Percentiles rank a stretch among this genome's conserved stretches.
Conservation (phyloP, 1,140 invertebrate genomes). For the Cephus cinctus region DNA sequence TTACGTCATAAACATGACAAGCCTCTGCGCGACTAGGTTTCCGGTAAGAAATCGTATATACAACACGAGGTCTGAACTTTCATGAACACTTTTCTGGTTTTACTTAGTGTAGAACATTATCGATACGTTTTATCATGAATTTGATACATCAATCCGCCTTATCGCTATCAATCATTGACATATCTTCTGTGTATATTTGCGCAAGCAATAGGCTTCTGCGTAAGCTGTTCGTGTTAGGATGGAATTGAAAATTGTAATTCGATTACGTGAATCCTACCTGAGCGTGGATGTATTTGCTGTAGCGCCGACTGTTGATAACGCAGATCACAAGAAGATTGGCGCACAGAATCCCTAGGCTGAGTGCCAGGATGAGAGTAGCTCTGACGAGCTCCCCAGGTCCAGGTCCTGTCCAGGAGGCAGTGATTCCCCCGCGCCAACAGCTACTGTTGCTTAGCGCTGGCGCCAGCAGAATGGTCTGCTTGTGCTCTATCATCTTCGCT, state of each 20-base stretch:
- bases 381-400: conserved; percentile 70
- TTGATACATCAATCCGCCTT: no score
- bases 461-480: conserved; percentile 64
- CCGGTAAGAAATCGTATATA: no score
- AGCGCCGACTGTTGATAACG: conserved; percentile 77
- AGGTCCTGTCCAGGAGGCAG: conserved; percentile 61
- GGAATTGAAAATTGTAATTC: not conserved
- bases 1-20: no score
- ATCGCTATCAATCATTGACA: no score
- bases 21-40: no score
- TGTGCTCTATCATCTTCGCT: conserved; percentile 40
- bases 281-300: conserved; percentile 80
- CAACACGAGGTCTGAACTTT: no score
- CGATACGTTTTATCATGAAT: no score
- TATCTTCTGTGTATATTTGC: no score
- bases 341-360: conserved; percentile 73
- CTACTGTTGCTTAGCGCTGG: conserved; percentile 78
- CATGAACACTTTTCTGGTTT: no score
- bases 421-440: conserved; percentile 68
- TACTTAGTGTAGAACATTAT: no score
- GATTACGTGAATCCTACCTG: conserved; percentile 61
- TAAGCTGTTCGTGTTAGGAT: not conserved
- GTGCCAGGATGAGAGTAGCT: conserved; percentile 70
- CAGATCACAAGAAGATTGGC: conserved; percentile 79
- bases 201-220: not conserved